Evolutionary conservation across 92 coral and sea anemone species (phyloP).

Genomic region (Umimayanthus kanabou): DNA sequence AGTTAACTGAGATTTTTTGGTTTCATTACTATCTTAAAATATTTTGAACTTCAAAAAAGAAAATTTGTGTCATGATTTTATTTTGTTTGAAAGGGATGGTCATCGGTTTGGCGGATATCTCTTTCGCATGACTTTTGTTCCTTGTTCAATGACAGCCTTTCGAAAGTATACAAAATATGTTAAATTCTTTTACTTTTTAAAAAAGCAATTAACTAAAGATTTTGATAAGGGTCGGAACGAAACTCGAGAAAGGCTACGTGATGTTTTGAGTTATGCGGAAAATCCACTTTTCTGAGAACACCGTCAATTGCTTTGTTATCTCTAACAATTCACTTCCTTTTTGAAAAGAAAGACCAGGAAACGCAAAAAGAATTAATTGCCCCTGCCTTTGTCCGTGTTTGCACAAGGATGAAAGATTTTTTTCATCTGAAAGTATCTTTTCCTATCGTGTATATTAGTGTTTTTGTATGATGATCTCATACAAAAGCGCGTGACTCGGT

Average conservation of each 20-base stretch:
- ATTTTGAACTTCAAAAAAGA: not conserved
- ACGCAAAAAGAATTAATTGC: not conserved
- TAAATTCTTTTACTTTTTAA: not conserved
- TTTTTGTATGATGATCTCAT: not conserved
- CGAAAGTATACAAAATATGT: not conserved
- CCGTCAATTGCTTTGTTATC: not conserved
- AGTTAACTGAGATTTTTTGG: too few species aligned
- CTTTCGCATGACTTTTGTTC: slow-evolving; percentile 8
- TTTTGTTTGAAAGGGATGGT: not conserved
- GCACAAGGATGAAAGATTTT: not conserved
- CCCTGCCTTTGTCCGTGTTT: not conserved
- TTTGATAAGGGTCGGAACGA: not conserved
- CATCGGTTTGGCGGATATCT: not conserved
- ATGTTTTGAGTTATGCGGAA: slow-evolving; percentile 16
- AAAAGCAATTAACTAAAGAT: not conserved
- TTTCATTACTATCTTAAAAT: too few species aligned
- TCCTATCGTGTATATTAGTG: not conserved
- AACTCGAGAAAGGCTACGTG: slow-evolving; percentile 6
- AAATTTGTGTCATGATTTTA: not conserved
- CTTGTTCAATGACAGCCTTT: not conserved
- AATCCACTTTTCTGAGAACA: not conserved
- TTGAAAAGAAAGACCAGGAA: slow-evolving; percentile 6
- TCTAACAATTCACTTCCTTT: not conserved
- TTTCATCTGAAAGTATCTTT: not conserved
- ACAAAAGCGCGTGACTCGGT: not conserved